Base-by-base conservation (phyloP, 2,888 invertebrate genomes). In the Thysanoteuthis rhombus region DNA sequence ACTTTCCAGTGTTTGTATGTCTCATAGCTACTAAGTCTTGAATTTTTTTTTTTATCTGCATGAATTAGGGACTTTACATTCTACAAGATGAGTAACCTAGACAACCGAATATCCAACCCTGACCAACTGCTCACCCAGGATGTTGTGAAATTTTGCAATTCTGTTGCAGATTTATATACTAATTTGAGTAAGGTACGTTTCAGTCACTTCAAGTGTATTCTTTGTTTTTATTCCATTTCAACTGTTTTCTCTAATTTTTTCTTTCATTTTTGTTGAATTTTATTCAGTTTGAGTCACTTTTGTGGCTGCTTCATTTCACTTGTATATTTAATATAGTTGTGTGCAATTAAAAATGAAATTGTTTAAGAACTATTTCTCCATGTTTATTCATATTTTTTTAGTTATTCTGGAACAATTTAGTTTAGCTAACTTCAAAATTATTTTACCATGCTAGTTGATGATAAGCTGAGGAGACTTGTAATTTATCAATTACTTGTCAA, bases 111-210 rank as follows among this genome's bases (percentile, higher is more conserved):
- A 97, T 98, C 99, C 28, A 99, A 99, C 97, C 98, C 99, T 1
- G 99, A 99, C 97, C 99, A 99, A 97, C 97, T 99, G 93, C 97
- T 99, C 94, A 99, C 99, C 0, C 99, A 98, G 0, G 99, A 99
- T 97, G 98, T 99, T 1, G 99, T 99, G 97, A 99, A 99, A 97
- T 99, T 99, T 97, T 99, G 99, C 97, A 99, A 99, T 95, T 98
- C 99, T 94, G 98, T 99, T 75, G 98, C 99, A 0, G 99, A 99
- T 96, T 97, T 99, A 32, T 99, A 99, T 97, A 99, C 99, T 94
- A 99, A 99, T 97, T 98, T 99, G 45, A 99, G 99, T 95, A 99
- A 99, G 96, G 97, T 97, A 94, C 94, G 93, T 94, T 52, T 75
- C 32, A 19, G 22, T 40, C 19, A 32, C 52, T n/a, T 39, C 28